phyloP scores from a whole-genome alignment of 1,140 invertebrate species.

The Macrosteles quadrilineatus region DNA sequence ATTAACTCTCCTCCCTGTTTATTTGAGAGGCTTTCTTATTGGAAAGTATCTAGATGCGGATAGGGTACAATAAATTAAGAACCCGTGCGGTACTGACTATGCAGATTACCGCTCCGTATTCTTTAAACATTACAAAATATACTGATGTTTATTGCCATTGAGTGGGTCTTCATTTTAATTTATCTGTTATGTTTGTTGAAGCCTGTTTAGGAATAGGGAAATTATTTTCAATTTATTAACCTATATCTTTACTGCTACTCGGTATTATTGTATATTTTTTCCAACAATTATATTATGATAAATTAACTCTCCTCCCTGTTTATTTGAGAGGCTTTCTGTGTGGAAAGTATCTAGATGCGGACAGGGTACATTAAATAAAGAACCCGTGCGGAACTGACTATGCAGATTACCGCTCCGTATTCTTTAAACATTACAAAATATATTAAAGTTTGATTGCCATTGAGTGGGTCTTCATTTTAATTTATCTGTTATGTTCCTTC shows the following conservation, averaged over 20 bases:
- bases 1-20: not conserved
- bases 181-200: too few relatives aligned
- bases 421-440: not conserved
- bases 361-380: constrained; percentile 13
- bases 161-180: too few relatives aligned
- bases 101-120: not conserved
- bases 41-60: constrained; percentile 11
- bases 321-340: constrained; percentile 17
- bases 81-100: not conserved
- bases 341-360: constrained; percentile 21
- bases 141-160: too few relatives aligned
- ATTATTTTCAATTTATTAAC: too few relatives aligned
- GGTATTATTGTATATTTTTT: too few relatives aligned
- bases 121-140: not conserved
- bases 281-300: too few relatives aligned
- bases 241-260: too few relatives aligned
- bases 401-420: not conserved
- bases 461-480: too few relatives aligned
- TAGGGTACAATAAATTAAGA: constrained; percentile 1
- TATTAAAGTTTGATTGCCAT: too few relatives aligned
- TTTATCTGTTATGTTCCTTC: too few relatives aligned
- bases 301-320: too few relatives aligned
- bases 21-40: not conserved
- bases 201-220: too few relatives aligned
- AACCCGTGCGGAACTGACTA: not conserved